Evolutionary conservation across 1,140 invertebrate species (phyloP), one percentile per base, ranked within the genome.

Genomic region (Atta texana): DNA sequence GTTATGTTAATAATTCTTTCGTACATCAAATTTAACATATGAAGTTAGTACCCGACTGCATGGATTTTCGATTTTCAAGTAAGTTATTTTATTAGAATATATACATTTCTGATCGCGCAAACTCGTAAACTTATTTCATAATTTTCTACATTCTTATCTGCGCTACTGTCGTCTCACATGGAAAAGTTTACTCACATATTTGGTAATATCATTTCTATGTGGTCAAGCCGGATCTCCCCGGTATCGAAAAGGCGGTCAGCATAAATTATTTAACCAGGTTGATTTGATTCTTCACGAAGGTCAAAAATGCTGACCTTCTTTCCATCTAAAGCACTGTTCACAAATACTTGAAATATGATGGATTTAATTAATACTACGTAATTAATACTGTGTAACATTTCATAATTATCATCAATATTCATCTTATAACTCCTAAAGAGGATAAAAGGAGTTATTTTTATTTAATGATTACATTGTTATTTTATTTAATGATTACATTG

Each of bases 211-310:
- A 28, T 59, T 74, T 74, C 39, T 72, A 53, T 24, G 39, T 68
- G 66, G 55, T 21, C 24, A 59, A 59, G 34, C 31, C 61, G 12
- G 57, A 55, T 81, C 31, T 44, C 1, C 49, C n/a, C 21, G 61
- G 0, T 87, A 88, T 72, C 72, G 80, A 81, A 53, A 74, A 87
- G 34, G 31, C 72, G 55, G 53, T 78, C 57, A 55, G 64, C 72
- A 88, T 85, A 85, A 88, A 86, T 89, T 89, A 68, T 74, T 74
- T n/a, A 10, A 10, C 18, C 28, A 24, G 12, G 18, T 24, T 55
- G 49, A 3, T 61, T 86, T 74, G 87, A 68, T 89, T 85, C 31
- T 21, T 71, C n/a, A 24, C 18, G 0, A n/a, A 34, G 24, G 16
- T 7, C n/a, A 21, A 66, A 87, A 34, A 28, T 6, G 21, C 16